phyloP scores from a whole-genome alignment of 2,797 vertebrate species.

The Sphenopsis melanotis region DNA sequence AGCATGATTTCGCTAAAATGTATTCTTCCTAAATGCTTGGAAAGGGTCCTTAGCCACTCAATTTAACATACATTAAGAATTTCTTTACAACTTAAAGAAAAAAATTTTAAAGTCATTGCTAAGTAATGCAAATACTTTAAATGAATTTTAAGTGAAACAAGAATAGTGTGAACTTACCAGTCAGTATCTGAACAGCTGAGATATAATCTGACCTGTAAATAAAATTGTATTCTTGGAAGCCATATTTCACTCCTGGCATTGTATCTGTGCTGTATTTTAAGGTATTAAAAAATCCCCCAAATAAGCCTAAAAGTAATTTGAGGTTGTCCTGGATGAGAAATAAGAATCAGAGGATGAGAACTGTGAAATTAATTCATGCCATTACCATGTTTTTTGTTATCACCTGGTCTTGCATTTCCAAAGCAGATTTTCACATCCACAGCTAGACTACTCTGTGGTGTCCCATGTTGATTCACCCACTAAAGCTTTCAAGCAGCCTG shows the following conservation, averaged over 20 bases:
- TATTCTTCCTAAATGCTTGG: neutral
- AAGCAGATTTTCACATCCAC: neutral
- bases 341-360: neutral
- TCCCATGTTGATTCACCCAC: neutral
- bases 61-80: neutral
- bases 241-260: neutral
- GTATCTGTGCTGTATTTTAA: neutral
- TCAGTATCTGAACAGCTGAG: neutral
- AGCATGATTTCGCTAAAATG: neutral
- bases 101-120: neutral
- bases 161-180: neutral
- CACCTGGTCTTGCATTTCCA: neutral
- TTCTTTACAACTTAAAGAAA: neutral
- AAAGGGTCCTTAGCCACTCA: neutral
- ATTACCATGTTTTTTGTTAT: neutral
- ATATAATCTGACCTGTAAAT: neutral
- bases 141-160: neutral
- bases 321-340: neutral
- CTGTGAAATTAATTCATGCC: neutral
- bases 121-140: neutral
- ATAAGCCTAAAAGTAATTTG: neutral
- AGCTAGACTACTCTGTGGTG: neutral
- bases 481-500: neutral
- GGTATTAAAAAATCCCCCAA: fast-evolving
- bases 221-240: neutral